phyloP scores from a whole-genome alignment of 2,113 vertebrate genomes.

The Hiodon tergisus region DNA sequence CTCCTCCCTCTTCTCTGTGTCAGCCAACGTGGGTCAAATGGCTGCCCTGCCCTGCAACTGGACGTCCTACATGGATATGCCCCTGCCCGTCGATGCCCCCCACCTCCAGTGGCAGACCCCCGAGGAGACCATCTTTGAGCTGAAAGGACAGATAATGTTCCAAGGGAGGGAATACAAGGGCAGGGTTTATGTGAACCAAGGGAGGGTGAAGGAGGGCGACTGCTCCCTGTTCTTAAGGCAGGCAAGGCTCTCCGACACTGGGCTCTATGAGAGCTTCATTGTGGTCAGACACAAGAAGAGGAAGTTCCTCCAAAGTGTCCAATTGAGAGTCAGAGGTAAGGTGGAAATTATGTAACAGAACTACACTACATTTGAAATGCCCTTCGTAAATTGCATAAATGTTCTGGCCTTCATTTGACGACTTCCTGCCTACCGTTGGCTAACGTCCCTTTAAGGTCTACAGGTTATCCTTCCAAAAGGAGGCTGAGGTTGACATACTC shows the following conservation, averaged over 20 bases:
- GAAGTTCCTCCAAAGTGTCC: slow-evolving; percentile 48
- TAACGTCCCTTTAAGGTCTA: no score
- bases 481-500: no score
- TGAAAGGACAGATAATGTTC: slow-evolving; percentile 29
- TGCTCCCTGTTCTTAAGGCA: slow-evolving; percentile 56
- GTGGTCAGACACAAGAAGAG: slow-evolving; percentile 26
- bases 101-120: slow-evolving; percentile 51
- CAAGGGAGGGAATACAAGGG: slow-evolving; percentile 30
- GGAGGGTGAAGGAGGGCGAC: slow-evolving; percentile 43
- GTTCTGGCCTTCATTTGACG: neutral
- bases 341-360: neutral
- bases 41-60: slow-evolving; percentile 55
- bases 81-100: accelerated
- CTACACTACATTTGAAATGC: neutral
- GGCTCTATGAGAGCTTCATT: slow-evolving; percentile 57
- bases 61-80: neutral
- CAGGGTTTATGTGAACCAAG: slow-evolving; percentile 35
- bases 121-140: slow-evolving; percentile 38
- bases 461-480: no score
- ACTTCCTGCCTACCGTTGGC: neutral
- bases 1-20: slow-evolving; percentile 18
- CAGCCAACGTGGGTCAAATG: slow-evolving; percentile 36
- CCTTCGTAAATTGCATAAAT: neutral
- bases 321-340: slow-evolving; percentile 50
- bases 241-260: slow-evolving; percentile 47